Percentiles rank a stretch among this genome's conserved stretches.
These are phyloP conservation scores for Macrosiphum euphorbiae DNA, from an alignment of 2,888 invertebrate genomes.

Conservation along the genomic window DNA sequence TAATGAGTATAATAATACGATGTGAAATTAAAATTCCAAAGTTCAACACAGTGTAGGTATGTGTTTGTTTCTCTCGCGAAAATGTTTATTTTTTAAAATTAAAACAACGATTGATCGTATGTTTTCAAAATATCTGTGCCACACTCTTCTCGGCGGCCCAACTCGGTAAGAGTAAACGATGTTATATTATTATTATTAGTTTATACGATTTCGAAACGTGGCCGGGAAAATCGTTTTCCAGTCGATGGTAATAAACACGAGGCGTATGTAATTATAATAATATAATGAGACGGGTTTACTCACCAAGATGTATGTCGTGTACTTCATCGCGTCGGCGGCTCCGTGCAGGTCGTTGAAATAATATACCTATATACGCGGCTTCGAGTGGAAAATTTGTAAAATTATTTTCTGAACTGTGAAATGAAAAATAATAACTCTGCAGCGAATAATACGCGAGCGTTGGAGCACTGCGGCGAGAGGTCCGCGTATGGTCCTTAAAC, in stretches of 20 bases:
- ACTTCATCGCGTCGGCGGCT: conserved; percentile 1
- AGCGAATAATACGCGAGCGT: not conserved
- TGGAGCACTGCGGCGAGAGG: not conserved
- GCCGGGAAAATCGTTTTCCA: not conserved
- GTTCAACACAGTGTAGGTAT: not conserved
- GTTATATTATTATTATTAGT: not conserved
- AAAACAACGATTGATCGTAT: not conserved
- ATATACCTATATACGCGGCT: not conserved
- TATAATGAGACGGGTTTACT: not conserved
- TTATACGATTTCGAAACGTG: not conserved
- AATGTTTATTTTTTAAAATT: not conserved
- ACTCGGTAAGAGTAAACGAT: not conserved
- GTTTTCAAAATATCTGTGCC: not conserved
- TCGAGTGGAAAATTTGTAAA: not conserved
- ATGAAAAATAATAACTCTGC: not conserved
- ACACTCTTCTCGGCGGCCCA: not conserved
- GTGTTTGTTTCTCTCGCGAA: not conserved
- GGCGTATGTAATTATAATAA: not conserved
- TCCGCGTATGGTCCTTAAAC: conserved; percentile 52
- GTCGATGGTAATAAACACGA: not conserved
- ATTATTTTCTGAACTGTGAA: conserved; percentile 2
- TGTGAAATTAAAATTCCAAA: not conserved
- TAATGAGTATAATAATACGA: not conserved
- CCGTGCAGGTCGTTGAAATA: not conserved
- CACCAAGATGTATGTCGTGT: conserved; percentile 47